A percentile compares a stretch with the other conserved stretches of the same genome.
These are phyloP conservation scores for Drosophila cognata DNA, from an alignment of 2,888 invertebrate genomes.

Conservation along the genomic window DNA sequence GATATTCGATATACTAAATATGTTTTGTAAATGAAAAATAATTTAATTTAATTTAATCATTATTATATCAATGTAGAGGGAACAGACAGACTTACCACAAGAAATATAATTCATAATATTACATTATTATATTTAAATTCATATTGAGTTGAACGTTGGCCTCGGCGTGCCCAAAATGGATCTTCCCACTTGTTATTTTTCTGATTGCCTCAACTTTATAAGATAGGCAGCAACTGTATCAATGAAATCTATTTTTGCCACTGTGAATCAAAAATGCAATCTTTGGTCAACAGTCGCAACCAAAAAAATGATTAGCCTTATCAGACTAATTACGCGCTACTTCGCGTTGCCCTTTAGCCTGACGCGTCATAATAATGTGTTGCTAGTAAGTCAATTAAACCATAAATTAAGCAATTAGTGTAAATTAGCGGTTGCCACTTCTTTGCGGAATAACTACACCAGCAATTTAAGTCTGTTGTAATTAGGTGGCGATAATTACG, in stretches of 20 bases:
- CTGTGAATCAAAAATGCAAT: background rate
- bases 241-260: background rate
- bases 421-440: background rate
- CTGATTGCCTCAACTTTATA: background rate
- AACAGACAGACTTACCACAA: background rate
- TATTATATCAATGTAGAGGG: background rate
- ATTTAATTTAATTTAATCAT: too few species aligned
- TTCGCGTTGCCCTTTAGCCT: constrained; percentile 47
- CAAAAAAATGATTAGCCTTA: constrained; percentile 28
- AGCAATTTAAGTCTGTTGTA: constrained; percentile 33
- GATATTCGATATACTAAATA: background rate
- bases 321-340: constrained; percentile 1
- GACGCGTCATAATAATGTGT: constrained; percentile 51
- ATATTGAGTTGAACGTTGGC: background rate
- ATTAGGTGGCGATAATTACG: constrained; percentile 31
- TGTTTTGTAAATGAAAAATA: background rate
- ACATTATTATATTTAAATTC: background rate
- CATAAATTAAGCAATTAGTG: constrained; percentile 14
- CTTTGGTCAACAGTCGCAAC: background rate
- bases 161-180: background rate
- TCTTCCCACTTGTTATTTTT: background rate
- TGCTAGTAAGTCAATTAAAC: constrained; percentile 44
- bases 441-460: constrained; percentile 8
- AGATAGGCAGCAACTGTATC: too few species aligned
- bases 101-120: background rate